Base-by-base conservation (phyloP, 2,797 vertebrate genomes). In the Gallinago stenura region DNA sequence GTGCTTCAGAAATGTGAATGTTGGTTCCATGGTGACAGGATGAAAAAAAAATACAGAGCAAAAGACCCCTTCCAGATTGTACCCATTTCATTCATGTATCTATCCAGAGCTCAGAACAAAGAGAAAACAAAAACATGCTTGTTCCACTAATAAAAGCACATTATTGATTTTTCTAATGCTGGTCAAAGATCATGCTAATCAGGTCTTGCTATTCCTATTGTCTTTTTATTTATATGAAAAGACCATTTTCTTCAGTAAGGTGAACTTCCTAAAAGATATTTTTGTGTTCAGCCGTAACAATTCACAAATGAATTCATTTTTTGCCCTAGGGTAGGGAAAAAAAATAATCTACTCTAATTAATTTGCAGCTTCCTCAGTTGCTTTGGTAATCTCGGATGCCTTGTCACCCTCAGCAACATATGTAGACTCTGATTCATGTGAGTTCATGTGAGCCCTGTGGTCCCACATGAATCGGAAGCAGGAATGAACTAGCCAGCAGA, bases 401-500 rank as follows among this genome's bases (percentile, higher is more conserved):
- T 91, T 82, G 83, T 77, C 91, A 95, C 45, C 83, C 80, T 94
- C 80, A 60, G 73, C 43, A 93, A 87, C 93, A 87, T 95, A 41
- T 35, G 70, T 87, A 95, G 96, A 96, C 96, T 96, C 83, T 97
- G 96, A 96, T 93, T 97, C 96, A 95, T 94, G 75, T 57, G 41
- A 90, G 71, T 75, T 65, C 73, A 71, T 84, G 51, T 83, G 48
- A 89, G 39, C 45, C 69, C 64, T 87, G 82, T 71, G 51, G 79
- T 82, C 85, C 57, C 76, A 48, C 64, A 72, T 56, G 70, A 89
- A 65, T 92, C 31, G 53, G 71, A 91, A 73, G 26, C 57, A 68
- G 86, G 65, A 73, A 72, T 91, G 65, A 88, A 87, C 66, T 19
- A 68, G 85, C 73, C 39, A 2, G 81, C 61, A 94, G 93, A 96